Conservation (phyloP, 2,797 vertebrate genomes). For the Bucorvus abyssinicus region DNA sequence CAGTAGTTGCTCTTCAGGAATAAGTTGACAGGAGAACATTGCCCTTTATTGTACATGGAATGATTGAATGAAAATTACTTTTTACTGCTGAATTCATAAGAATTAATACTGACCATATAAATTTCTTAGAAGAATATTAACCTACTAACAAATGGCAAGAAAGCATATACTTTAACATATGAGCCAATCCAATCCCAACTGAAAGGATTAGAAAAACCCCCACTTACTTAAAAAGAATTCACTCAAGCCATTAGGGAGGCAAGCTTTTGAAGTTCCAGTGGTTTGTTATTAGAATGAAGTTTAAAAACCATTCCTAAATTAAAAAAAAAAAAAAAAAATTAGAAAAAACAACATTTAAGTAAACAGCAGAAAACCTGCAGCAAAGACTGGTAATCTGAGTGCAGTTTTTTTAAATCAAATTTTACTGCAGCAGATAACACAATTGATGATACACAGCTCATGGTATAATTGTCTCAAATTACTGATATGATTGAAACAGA, state of each 20-base stretch:
- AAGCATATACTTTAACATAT: background rate
- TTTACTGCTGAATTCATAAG: background rate
- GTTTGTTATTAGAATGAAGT: background rate
- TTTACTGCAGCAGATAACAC: slow-evolving; percentile 50
- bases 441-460: slow-evolving; percentile 31
- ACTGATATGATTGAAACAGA: slow-evolving; percentile 51
- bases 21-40: background rate
- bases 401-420: slow-evolving; percentile 50
- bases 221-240: background rate
- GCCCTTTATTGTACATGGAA: background rate
- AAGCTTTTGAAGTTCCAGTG: background rate
- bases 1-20: background rate
- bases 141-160: background rate
- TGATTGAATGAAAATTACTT: background rate
- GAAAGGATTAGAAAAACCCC: background rate
- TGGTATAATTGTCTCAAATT: slow-evolving; percentile 63
- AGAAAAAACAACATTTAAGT: background rate
- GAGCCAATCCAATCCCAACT: background rate
- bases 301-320: background rate
- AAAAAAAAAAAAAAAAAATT: background rate
- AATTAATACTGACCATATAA: background rate
- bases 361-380: slow-evolving; percentile 3
- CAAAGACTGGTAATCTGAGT: slow-evolving; percentile 31
- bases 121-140: background rate
- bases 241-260: background rate